phyloP scores from a whole-genome alignment of 2,888 invertebrate species.

The Rotaria socialis region DNA sequence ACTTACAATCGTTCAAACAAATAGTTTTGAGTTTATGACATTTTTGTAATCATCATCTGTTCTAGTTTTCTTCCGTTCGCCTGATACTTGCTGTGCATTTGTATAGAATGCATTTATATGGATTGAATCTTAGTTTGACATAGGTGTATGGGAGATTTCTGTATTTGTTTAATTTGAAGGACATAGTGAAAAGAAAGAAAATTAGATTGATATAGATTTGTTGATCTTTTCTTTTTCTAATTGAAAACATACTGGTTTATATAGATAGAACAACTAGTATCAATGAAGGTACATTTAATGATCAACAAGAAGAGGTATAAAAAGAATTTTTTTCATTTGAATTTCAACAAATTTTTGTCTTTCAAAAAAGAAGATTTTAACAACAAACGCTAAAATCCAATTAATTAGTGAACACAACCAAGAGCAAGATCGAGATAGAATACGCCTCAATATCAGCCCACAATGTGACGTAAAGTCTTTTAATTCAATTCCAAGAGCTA shows the following conservation, averaged over 20 bases:
- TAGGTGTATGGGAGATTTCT: background rate
- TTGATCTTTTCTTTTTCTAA: background rate
- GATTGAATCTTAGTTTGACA: background rate
- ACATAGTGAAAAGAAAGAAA: background rate
- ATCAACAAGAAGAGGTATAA: background rate
- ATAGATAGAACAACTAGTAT: background rate
- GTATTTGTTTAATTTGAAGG: background rate
- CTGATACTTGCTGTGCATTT: background rate
- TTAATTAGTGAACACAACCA: background rate
- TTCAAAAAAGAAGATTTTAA: background rate
- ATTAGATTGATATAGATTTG: background rate
- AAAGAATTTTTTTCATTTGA: background rate
- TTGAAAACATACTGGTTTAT: background rate
- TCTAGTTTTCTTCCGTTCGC: background rate
- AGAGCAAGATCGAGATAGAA: background rate
- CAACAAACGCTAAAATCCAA: background rate
- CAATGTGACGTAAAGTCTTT: background rate
- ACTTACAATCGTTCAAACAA: background rate
- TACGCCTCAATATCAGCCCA: no score
- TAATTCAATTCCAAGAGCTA: background rate
- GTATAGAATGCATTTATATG: background rate
- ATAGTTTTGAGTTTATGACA: background rate
- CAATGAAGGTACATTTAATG: background rate
- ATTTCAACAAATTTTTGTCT: no score
- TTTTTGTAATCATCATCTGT: background rate